These are phyloP conservation scores for Melanotaenia trifasciata DNA, from an alignment of 2,797 vertebrate genomes.

Conservation along the genomic window DNA sequence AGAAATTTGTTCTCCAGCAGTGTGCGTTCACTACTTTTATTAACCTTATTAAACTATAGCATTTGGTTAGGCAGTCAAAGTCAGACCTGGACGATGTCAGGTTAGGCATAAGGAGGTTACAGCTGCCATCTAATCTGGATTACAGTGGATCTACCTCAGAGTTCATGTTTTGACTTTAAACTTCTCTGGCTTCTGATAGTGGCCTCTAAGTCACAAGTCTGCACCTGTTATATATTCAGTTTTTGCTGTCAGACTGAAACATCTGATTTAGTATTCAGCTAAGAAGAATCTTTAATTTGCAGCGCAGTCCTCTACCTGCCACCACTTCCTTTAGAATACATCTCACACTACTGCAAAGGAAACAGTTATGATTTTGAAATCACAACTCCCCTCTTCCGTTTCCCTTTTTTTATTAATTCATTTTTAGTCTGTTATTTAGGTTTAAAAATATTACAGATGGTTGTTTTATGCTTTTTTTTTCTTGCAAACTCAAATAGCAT, in stretches of 20 bases:
- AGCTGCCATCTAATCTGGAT: slow-evolving; percentile 69
- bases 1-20: slow-evolving; percentile 3
- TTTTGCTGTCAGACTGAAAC: background rate
- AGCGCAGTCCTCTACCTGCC: slow-evolving; percentile 24
- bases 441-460: background rate
- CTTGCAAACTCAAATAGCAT: background rate
- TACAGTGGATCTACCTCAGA: slow-evolving; percentile 61
- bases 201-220: slow-evolving; percentile 6
- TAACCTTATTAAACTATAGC: background rate
- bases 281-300: slow-evolving; percentile 11
- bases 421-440: too few relatives aligned
- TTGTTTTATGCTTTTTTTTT: background rate
- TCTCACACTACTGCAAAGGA: slow-evolving; percentile 27
- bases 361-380: slow-evolving; percentile 30
- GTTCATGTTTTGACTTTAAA: slow-evolving; percentile 59
- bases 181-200: slow-evolving; percentile 28
- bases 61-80: slow-evolving; percentile 34
- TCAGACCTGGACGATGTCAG: slow-evolving; percentile 35
- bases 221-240: background rate
- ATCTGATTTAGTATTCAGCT: background rate
- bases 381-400: background rate
- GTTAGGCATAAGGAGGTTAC: slow-evolving; percentile 39
- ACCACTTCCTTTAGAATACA: slow-evolving; percentile 62
- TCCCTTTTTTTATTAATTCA: background rate
- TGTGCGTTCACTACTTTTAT: slow-evolving; percentile 26